These are phyloP conservation scores for Leucopsar rothschildi DNA, from an alignment of 2,113 vertebrate species.

Conservation along the genomic window DNA sequence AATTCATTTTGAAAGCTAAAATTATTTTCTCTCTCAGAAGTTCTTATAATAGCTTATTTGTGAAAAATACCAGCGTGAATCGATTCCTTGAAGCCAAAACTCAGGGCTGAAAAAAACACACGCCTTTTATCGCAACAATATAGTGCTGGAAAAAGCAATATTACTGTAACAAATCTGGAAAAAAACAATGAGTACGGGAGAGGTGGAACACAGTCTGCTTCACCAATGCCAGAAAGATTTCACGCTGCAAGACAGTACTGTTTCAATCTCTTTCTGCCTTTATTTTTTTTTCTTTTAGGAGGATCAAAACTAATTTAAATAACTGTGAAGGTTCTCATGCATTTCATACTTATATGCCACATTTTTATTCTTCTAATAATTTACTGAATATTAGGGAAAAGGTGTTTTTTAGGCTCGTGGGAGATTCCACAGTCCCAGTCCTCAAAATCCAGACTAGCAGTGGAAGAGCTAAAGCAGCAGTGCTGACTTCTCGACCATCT, in stretches of 20 bases:
- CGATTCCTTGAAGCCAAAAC: slow-evolving; percentile 63
- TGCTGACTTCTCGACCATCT: not conserved
- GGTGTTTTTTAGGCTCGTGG: not conserved
- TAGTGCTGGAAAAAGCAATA: slow-evolving; percentile 47
- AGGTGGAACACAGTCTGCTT: not conserved
- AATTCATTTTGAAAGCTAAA: not conserved
- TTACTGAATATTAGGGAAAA: not conserved
- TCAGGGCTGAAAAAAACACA: slow-evolving; percentile 42
- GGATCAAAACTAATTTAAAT: not conserved
- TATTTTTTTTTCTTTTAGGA: not conserved
- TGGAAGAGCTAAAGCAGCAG: not conserved
- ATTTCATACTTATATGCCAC: not conserved
- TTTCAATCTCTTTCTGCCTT: not conserved
- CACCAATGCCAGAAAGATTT: slow-evolving; percentile 17
- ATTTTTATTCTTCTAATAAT: not conserved
- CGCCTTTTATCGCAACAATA: slow-evolving; percentile 52
- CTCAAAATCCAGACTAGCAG: not conserved
- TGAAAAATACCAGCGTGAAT: slow-evolving; percentile 49
- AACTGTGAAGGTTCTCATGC: not conserved
- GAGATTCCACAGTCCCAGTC: not conserved
- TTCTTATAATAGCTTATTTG: slow-evolving; percentile 55
- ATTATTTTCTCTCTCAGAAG: slow-evolving; percentile 40
- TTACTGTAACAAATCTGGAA: slow-evolving; percentile 58
- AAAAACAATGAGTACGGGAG: slow-evolving; percentile 13
- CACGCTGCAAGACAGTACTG: not conserved